Percentiles rank a stretch among this genome's conserved stretches.
Conservation (phyloP, 2,113 vertebrate genomes). For the Sprattus sprattus region DNA sequence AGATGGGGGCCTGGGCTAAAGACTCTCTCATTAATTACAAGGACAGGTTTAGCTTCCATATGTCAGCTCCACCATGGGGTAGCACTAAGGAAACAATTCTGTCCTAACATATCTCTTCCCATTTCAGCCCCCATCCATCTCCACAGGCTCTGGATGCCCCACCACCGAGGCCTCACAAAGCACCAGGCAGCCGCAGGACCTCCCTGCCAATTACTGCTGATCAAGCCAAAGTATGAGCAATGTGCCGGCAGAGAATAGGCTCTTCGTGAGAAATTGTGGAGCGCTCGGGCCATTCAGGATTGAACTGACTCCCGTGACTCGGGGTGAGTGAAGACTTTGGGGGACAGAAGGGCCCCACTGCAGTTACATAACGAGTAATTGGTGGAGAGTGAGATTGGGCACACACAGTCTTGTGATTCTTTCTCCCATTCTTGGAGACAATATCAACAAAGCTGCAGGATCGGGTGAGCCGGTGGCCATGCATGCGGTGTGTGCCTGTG, state of each 20-base stretch:
- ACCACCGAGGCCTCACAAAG: not conserved
- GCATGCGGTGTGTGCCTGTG: not conserved
- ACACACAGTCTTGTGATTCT: not conserved
- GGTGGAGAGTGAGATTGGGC: not conserved
- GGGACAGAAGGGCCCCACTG: not conserved
- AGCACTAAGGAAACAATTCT: conserved; percentile 15
- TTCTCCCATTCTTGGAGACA: not conserved
- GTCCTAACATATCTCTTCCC: not conserved
- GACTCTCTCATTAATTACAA: conserved; percentile 9
- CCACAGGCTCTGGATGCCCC: not conserved
- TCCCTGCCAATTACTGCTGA: conserved; percentile 7
- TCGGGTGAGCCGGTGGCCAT: not conserved
- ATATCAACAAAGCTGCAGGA: not conserved
- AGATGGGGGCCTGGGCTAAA: conserved; percentile 22
- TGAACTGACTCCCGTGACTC: not conserved
- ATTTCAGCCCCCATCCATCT: conserved; percentile 10
- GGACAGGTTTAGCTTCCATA: conserved; percentile 28
- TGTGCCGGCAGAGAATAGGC: not conserved
- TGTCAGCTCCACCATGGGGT: conserved; percentile 24
- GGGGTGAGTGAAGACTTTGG: not conserved
- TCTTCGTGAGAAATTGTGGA: not conserved
- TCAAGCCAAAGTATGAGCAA: not conserved
- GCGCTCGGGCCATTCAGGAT: not conserved
- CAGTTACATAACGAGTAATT: not conserved
- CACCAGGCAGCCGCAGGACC: not conserved